phyloP scores from a whole-genome alignment of 2,797 vertebrate species.

The Rhyacichthys aspro region DNA sequence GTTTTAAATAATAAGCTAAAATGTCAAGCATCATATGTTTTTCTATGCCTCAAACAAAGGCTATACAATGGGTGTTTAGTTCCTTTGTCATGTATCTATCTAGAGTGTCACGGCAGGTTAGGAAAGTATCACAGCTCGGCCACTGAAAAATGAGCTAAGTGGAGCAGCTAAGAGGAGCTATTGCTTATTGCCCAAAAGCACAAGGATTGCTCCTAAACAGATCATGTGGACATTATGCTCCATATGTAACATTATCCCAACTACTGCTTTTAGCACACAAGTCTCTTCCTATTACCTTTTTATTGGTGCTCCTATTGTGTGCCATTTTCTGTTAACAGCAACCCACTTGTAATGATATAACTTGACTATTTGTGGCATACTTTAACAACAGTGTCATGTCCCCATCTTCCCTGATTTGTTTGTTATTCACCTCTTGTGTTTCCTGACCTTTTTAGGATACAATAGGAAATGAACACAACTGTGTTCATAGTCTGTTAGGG shows the following conservation, averaged over 20 bases:
- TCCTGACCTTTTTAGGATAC: conserved; percentile 18
- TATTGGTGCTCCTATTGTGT: conserved; percentile 36
- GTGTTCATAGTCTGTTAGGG: not conserved
- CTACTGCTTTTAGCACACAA: conserved; percentile 32
- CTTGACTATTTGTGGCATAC: conserved; percentile 34
- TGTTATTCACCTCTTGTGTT: conserved; percentile 13
- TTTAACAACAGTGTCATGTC: conserved; percentile 22
- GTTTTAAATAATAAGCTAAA: conserved; percentile 38
- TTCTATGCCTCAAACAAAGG: conserved; percentile 44
- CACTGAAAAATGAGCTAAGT: conserved; percentile 66
- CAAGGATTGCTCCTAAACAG: conserved; percentile 37
- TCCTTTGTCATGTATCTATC: conserved; percentile 46
- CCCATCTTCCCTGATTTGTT: conserved; percentile 7
- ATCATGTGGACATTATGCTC: conserved; percentile 24
- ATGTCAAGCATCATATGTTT: conserved; percentile 48
- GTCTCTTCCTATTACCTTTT: conserved; percentile 38
- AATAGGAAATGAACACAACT: not conserved
- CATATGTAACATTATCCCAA: conserved; percentile 43
- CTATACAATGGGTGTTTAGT: conserved; percentile 51
- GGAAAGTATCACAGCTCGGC: conserved; percentile 39
- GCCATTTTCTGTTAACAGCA: conserved; percentile 45
- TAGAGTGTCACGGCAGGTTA: conserved; percentile 46
- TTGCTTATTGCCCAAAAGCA: conserved; percentile 55
- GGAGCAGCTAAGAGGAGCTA: conserved; percentile 51
- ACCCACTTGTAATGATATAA: conserved; percentile 34